Evolutionary conservation across 2,113 vertebrate species (phyloP).

Genomic region (Piprites chloris): DNA sequence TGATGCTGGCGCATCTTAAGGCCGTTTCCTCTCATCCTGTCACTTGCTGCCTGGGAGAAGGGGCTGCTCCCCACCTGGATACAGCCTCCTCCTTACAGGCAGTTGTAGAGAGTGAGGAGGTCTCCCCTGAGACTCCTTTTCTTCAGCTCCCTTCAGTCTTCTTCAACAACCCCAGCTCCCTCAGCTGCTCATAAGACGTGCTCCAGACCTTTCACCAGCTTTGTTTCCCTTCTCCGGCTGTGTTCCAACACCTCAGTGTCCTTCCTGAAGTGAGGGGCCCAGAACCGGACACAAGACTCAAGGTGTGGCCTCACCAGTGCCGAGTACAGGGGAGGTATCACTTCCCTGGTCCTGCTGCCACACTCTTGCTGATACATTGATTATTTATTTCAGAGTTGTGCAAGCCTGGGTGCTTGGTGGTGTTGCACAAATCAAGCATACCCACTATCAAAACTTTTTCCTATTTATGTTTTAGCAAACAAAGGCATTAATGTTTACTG

Average conservation of each 20-base stretch:
- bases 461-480: neutral
- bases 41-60: neutral
- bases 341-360: neutral
- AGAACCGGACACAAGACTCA: fast-evolving
- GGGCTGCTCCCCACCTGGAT: fast-evolving
- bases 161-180: no score
- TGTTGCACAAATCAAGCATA: neutral
- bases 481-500: neutral
- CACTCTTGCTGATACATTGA: neutral
- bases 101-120: neutral
- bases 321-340: neutral
- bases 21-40: neutral
- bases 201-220: neutral
- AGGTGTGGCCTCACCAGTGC: neutral
- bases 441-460: neutral
- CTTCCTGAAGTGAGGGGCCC: neutral
- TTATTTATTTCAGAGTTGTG: neutral
- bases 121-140: no score
- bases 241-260: neutral
- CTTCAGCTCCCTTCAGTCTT: no score
- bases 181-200: neutral
- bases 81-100: neutral
- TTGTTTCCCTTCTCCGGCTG: fast-evolving
- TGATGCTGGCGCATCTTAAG: no score
- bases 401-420: neutral